phyloP scores from a whole-genome alignment of 2,888 invertebrate genomes.

The Hemistola chrysoprasaria region DNA sequence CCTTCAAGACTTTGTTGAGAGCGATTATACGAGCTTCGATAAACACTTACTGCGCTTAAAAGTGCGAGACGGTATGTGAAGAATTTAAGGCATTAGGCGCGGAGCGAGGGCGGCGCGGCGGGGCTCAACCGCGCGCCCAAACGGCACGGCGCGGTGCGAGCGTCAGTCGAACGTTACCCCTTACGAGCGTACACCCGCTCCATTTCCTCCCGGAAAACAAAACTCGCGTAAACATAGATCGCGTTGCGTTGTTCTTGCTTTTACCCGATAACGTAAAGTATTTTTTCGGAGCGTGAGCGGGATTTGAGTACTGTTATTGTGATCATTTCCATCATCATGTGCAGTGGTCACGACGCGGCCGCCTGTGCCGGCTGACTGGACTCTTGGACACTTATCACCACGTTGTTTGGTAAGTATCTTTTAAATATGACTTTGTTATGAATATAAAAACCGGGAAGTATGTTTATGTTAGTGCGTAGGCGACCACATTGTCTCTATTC shows the following conservation, averaged over 20 bases:
- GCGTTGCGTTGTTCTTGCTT: conserved; percentile 16
- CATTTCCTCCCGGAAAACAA: conserved; percentile 10
- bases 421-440: conserved; percentile 10
- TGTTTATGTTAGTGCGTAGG: conserved; percentile 3
- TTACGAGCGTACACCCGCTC: conserved; percentile 35
- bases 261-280: conserved; percentile 29
- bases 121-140: conserved; percentile 59
- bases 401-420: conserved; percentile 61
- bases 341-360: conserved; percentile 52
- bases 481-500: conserved; percentile 1
- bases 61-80: conserved; percentile 51
- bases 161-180: conserved; percentile 31
- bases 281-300: conserved; percentile 17
- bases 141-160: conserved; percentile 36
- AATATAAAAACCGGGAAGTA: conserved; percentile 24
- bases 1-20: conserved; percentile 31
- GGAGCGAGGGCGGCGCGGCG: conserved; percentile 55
- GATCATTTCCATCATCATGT: conserved; percentile 44
- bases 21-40: conserved; percentile 40
- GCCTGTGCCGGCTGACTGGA: conserved; percentile 59
- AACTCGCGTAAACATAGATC: conserved; percentile 21
- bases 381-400: conserved; percentile 39
- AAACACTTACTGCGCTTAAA: conserved; percentile 54
- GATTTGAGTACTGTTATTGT: conserved; percentile 21
- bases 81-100: conserved; percentile 58